Percentiles rank a stretch among this genome's conserved stretches.
Conservation (phyloP, 2,888 invertebrate species). For the Eumacrocentrus americanus region DNA sequence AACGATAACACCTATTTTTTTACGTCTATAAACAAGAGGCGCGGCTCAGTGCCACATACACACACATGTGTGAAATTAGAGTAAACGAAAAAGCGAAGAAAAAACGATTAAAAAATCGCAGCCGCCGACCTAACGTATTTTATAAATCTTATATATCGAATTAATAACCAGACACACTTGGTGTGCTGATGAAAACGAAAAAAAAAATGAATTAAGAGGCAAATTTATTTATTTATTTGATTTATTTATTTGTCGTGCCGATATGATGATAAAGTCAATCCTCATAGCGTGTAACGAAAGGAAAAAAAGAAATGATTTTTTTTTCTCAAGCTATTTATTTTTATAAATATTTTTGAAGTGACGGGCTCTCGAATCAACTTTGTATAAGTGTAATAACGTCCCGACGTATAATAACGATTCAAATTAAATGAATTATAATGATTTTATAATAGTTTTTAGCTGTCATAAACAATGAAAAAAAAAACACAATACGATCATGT, state of each 20-base stretch:
- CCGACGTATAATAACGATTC: slow-evolving; percentile 1
- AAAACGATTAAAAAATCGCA: slow-evolving; percentile 31
- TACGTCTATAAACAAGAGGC: slow-evolving; percentile 29
- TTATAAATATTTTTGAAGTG: slow-evolving; percentile 58
- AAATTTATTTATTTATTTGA: slow-evolving; percentile 62
- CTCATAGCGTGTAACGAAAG: slow-evolving; percentile 14
- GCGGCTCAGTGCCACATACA: slow-evolving; percentile 18
- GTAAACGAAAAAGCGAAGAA: neutral
- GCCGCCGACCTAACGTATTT: slow-evolving; percentile 40
- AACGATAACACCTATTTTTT: slow-evolving; percentile 49
- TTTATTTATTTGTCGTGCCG: slow-evolving; percentile 59
- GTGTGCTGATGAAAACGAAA: slow-evolving; percentile 11
- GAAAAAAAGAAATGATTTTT: slow-evolving; percentile 22
- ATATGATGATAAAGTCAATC: slow-evolving; percentile 37
- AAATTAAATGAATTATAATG: slow-evolving; percentile 6
- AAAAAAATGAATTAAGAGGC: slow-evolving; percentile 47
- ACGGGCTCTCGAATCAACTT: slow-evolving; percentile 34
- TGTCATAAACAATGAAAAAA: slow-evolving; percentile 38
- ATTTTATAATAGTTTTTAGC: slow-evolving; percentile 5
- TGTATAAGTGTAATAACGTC: neutral
- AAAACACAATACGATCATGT: slow-evolving; percentile 39
- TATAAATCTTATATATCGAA: slow-evolving; percentile 52
- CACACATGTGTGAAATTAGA: slow-evolving; percentile 2
- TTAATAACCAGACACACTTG: slow-evolving; percentile 21
- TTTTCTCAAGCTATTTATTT: slow-evolving; percentile 61